Conservation (phyloP, 2,113 vertebrate genomes). For the Protobothrops mucrosquamatus region DNA sequence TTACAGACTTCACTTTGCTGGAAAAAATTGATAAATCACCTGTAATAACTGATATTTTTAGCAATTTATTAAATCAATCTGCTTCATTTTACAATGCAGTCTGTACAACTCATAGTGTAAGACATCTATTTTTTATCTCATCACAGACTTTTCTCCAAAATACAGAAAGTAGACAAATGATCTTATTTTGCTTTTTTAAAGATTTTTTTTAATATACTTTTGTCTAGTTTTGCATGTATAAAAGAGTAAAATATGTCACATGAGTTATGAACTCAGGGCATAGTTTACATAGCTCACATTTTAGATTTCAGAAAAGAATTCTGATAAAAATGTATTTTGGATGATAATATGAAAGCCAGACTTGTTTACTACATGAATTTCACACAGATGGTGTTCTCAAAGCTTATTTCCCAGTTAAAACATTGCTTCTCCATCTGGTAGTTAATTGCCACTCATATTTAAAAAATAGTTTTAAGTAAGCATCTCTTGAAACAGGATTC, state of each 20-base stretch:
- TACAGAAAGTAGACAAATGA: neutral
- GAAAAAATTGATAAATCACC: neutral
- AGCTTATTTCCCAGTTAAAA: slow-evolving; percentile 38
- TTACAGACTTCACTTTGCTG: neutral
- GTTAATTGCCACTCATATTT: slow-evolving; percentile 30
- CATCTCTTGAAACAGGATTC: slow-evolving; percentile 31
- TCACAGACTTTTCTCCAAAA: neutral
- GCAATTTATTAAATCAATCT: neutral
- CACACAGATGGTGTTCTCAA: slow-evolving; percentile 17
- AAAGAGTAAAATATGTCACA: neutral
- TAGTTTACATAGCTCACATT: neutral
- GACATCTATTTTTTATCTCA: neutral
- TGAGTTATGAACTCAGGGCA: neutral
- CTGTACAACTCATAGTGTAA: neutral
- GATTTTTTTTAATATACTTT: neutral
- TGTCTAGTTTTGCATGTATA: neutral
- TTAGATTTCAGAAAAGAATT: slow-evolving; percentile 4
- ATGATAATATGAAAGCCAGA: slow-evolving; percentile 20
- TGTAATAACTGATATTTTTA: neutral
- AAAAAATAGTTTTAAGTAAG: slow-evolving; percentile 30
- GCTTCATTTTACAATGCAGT: neutral
- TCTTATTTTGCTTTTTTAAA: neutral
- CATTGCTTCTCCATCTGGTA: slow-evolving; percentile 36
- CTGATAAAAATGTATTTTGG: slow-evolving; percentile 2
- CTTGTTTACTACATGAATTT: slow-evolving; percentile 15